These are phyloP conservation scores for Heteronetta atricapilla DNA, from an alignment of 2,113 vertebrate species.

Conservation along the genomic window DNA sequence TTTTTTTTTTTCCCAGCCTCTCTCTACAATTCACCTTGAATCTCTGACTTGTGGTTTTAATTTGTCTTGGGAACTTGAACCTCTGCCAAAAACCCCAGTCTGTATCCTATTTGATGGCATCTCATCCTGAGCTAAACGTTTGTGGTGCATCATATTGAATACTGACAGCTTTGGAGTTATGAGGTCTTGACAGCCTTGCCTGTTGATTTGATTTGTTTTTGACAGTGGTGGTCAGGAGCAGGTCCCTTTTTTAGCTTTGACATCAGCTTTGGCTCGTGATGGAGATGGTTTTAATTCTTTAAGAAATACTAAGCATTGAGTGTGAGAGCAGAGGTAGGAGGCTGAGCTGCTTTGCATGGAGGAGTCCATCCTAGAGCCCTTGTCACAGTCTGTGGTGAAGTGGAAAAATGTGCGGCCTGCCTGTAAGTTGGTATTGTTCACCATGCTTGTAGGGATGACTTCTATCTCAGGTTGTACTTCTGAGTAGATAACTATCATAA, in stretches of 20 bases:
- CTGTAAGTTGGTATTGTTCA: not conserved
- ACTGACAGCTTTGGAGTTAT: not conserved
- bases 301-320: not conserved
- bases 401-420: not conserved
- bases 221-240: not conserved
- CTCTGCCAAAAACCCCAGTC: not conserved
- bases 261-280: not conserved
- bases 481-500: not conserved
- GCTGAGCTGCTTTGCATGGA: not conserved
- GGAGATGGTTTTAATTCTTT: not conserved
- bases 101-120: not conserved
- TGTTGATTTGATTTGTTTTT: not conserved
- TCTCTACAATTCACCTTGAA: not conserved
- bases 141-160: not conserved
- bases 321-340: not conserved
- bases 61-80: not conserved
- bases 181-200: not conserved
- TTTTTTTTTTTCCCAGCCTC: not conserved
- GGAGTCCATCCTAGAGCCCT: not conserved
- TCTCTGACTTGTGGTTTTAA: not conserved
- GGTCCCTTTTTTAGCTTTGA: not conserved
- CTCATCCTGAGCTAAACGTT: not conserved
- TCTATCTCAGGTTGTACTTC: not conserved
- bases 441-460: fast-evolving
- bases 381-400: fast-evolving